phyloP scores from a whole-genome alignment of 2,113 vertebrate genomes.

The Tyto alba region DNA sequence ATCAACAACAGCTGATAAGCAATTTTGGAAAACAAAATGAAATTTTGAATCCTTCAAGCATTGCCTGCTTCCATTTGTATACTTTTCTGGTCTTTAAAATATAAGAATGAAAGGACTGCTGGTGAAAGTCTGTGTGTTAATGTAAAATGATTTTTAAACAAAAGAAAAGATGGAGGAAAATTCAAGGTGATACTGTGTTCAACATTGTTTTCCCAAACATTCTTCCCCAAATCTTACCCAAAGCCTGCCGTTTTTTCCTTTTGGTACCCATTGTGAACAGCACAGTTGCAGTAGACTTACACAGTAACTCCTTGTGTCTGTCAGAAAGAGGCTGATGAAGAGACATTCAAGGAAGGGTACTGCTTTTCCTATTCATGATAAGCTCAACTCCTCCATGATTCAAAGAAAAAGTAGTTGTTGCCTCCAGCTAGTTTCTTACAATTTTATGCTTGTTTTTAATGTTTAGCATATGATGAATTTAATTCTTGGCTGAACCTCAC shows the following conservation, averaged over 20 bases:
- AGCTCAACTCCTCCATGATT: background rate
- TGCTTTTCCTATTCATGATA: background rate
- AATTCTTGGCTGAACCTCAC: background rate
- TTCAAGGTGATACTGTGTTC: background rate
- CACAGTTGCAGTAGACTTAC: background rate
- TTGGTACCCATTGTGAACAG: accelerated
- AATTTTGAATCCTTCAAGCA: background rate
- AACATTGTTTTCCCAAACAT: background rate
- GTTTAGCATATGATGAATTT: background rate
- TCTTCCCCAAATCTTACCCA: background rate
- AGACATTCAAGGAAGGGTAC: background rate
- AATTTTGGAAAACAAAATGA: background rate
- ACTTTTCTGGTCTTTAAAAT: background rate
- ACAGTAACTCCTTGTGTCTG: background rate
- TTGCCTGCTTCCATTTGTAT: background rate
- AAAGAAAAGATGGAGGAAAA: background rate
- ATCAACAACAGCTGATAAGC: background rate
- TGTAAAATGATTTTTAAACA: background rate
- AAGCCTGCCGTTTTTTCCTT: background rate
- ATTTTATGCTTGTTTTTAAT: background rate
- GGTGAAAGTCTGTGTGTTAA: background rate
- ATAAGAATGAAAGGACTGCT: background rate
- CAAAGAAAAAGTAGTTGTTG: background rate
- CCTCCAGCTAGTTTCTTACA: background rate
- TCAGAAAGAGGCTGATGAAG: background rate